Percentiles rank a stretch among this genome's conserved stretches.
Conservation (phyloP, 1,140 invertebrate species). For the Drosophila oshimai region DNA sequence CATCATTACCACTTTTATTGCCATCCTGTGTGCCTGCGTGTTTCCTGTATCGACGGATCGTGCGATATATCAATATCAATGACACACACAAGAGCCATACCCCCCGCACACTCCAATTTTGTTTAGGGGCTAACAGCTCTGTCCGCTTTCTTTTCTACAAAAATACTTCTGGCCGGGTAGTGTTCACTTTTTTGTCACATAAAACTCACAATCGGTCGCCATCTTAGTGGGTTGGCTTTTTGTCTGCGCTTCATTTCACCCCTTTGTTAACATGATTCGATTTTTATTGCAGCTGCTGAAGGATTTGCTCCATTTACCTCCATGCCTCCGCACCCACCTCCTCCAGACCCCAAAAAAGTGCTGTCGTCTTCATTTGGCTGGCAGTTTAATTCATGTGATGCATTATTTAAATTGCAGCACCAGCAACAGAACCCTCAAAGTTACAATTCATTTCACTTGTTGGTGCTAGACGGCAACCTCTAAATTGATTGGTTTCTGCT, state of each 20-base stretch:
- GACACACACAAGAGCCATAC: constrained; percentile 15
- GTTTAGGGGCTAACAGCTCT: constrained; percentile 13
- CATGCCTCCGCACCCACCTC: constrained; percentile 19
- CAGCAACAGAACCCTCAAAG: constrained; percentile 35
- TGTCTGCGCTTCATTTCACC: constrained; percentile 55
- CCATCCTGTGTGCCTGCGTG: constrained; percentile 54
- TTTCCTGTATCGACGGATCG: constrained; percentile 62
- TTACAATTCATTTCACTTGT: constrained; percentile 29
- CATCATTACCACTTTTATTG: constrained; percentile 71
- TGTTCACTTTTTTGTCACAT: constrained; percentile 30
- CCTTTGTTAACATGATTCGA: constrained; percentile 61
- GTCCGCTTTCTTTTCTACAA: constrained; percentile 33
- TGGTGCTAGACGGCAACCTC: neutral
- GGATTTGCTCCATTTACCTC: constrained; percentile 62
- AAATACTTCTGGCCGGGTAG: constrained; percentile 29
- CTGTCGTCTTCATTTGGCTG: constrained; percentile 38
- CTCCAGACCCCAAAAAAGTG: constrained; percentile 5
- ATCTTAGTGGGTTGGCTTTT: constrained; percentile 49
- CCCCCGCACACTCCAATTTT: neutral
- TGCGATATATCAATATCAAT: constrained; percentile 71
- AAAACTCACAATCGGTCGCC: constrained; percentile 39
- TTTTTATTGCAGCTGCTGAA: constrained; percentile 52
- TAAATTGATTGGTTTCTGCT: constrained; percentile 47
- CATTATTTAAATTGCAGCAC: constrained; percentile 68
- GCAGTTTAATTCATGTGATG: constrained; percentile 65